A percentile compares a stretch with the other conserved stretches of the same genome.
Conservation (phyloP, 2,888 invertebrate species). For the Metalampra italica region DNA sequence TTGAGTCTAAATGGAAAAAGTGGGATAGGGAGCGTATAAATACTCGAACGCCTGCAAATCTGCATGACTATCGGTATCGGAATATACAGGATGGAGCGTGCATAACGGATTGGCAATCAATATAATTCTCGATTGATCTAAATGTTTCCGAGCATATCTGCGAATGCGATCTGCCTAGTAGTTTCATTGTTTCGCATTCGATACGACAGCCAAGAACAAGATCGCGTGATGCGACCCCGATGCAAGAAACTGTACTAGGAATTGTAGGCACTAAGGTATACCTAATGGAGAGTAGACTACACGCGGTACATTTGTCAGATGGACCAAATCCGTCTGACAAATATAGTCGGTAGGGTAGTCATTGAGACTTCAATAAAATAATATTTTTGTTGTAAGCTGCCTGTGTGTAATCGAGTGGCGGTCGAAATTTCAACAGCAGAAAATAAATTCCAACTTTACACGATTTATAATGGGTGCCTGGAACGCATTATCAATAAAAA, state of each 20-base stretch:
- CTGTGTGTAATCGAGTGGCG: too few relatives aligned
- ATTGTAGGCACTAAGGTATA: too few relatives aligned
- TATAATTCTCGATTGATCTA: neutral
- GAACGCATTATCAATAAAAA: too few relatives aligned
- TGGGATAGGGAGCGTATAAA: neutral
- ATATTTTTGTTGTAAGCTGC: too few relatives aligned
- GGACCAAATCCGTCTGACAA: neutral
- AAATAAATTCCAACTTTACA: too few relatives aligned
- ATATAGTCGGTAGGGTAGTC: too few relatives aligned
- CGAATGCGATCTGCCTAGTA: neutral
- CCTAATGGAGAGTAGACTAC: neutral
- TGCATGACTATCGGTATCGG: too few relatives aligned
- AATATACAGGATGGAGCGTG: neutral
- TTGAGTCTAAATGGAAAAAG: neutral
- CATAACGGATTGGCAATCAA: neutral
- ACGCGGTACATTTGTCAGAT: neutral
- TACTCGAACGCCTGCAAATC: neutral
- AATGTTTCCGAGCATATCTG: neutral
- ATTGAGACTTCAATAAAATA: too few relatives aligned
- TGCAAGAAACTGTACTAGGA: conserved; percentile 17
- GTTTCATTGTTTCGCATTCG: conserved; percentile 15
- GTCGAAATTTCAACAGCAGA: too few relatives aligned
- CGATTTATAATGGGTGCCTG: too few relatives aligned
- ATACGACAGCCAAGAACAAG: neutral
- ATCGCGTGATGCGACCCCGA: conserved; percentile 9